Base-by-base conservation (phyloP, 2,113 vertebrate species). In the Hippotragus niger region DNA sequence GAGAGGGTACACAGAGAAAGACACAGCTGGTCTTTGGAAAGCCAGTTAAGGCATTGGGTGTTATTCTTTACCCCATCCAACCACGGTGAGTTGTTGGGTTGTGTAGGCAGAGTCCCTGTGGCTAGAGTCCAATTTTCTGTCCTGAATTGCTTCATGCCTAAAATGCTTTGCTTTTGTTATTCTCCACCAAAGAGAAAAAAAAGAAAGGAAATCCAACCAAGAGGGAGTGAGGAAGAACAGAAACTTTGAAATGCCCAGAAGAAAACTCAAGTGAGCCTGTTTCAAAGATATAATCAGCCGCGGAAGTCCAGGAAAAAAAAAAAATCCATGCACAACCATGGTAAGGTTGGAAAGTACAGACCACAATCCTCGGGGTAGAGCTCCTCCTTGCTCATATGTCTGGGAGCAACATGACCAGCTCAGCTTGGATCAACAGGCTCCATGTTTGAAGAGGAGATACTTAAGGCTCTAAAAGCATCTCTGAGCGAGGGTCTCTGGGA, bases 161-260 rank as follows among this genome's bases (percentile, higher is more conserved):
- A 76, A 60, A 76, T 64, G n/a, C 27, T 83, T 88, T 52, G 50
- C 4, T 81, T 60, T 60, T 91, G 78, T 40, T 14, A 57, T 57
- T 13, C 57, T 17, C 45, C 31, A 88, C 78, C 29, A 1, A 55
- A 74, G n/a, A 85, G 36, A 57, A 36, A 91, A 88, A 50, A 83
- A 1, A 60, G 62, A 47, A 88, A 45, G 52, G 47, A 83, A 82
- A 74, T 92, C 29, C 85, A 81, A 92, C 25, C 10, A 27, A 92
- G n/a, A 95, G 25, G 43, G 14, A 90, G 21, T 23, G 50, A 94
- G 33, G 60, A 87, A 85, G n/a, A 53, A 52, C n/a, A 95, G 58
- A 78, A 88, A 43, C 71, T 85, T 95, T 89, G 50, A 93, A 96
- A 94, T 53, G 67, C 31, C 82, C 13, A 58, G 50, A 62, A 97